Evolutionary conservation across 1,140 invertebrate genomes (phyloP), one percentile per base, ranked within the genome.

Genomic region (Chionoecetes opilio): DNA sequence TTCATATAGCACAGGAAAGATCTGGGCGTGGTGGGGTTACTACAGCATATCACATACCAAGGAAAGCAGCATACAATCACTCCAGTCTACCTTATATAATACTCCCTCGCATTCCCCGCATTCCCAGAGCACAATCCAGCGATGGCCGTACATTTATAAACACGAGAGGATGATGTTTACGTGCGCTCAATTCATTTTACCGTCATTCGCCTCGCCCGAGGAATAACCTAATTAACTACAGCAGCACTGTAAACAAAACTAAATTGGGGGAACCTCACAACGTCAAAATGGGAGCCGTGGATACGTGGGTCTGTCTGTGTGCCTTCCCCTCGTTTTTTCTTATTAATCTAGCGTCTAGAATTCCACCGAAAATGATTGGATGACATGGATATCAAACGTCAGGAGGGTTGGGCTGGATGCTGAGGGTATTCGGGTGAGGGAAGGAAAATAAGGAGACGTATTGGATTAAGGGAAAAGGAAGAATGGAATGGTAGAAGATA

Each of bases 311-410:
- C 11, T 53, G 46, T 53, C 11, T 53, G 46, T 53, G 46, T 53
- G 46, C 46, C 46, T 53, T 53, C 21, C 8, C 9, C 21, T 17
- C 46, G 46, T 53, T 53, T 75, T 75, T 75, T 26, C 2, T 75
- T 75, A n/a, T 75, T 75, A 26, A 75, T 75, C 63, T 75, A 2
- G 63, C 63, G 63, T 8, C 21, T 17, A 75, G 63, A 2, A 75
- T 75, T 75, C 21, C 63, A n/a, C 63, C 63, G 63, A 75, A 75
- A 75, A 75, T 75, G 63, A 75, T 75, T n/a, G 63, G 63, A 75
- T 75, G 63, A 75, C 63, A 75, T 11, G n/a, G 2, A 75, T 75
- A 75, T 75, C 63, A 75, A 75, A 75, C n/a, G 63, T n/a, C 63
- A 75, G 63, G 63, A 21, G 21, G 63, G n/a, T 14, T n/a, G n/a